These are phyloP conservation scores for Lysandra coridon DNA, from an alignment of 2,888 invertebrate species.

Conservation along the genomic window DNA sequence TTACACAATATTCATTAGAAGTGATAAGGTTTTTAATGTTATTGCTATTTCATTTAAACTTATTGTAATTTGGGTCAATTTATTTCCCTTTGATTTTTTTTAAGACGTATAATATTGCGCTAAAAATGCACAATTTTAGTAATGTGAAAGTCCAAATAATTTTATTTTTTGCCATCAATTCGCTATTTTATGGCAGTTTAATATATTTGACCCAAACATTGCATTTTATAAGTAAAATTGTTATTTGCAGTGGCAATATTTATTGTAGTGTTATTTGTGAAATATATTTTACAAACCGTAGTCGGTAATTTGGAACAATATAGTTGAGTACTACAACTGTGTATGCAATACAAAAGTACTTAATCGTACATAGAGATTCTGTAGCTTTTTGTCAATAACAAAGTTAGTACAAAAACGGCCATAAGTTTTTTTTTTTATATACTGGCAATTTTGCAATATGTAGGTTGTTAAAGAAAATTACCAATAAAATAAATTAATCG, in stretches of 20 bases:
- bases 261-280: slow-evolving; percentile 13
- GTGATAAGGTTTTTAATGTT: slow-evolving; percentile 14
- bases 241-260: slow-evolving; percentile 5
- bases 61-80: not conserved
- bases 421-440: slow-evolving; percentile 55
- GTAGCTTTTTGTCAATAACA: slow-evolving; percentile 35
- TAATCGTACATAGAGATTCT: slow-evolving; percentile 32
- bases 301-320: not conserved
- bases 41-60: not conserved
- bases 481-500: slow-evolving; percentile 58
- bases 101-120: not conserved
- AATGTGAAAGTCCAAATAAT: not conserved
- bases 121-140: slow-evolving; percentile 15
- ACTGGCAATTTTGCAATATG: slow-evolving; percentile 67
- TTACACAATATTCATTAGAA: slow-evolving; percentile 10
- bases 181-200: slow-evolving; percentile 10
- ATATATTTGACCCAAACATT: not conserved
- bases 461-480: slow-evolving; percentile 59
- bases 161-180: not conserved
- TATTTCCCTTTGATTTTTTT: not conserved
- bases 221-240: slow-evolving; percentile 5
- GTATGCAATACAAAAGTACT: slow-evolving; percentile 36
- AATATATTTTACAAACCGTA: not conserved
- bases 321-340: not conserved
- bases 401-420: slow-evolving; percentile 72